Conservation (phyloP, 2,113 vertebrate species). For the Chloropsis hardwickii region DNA sequence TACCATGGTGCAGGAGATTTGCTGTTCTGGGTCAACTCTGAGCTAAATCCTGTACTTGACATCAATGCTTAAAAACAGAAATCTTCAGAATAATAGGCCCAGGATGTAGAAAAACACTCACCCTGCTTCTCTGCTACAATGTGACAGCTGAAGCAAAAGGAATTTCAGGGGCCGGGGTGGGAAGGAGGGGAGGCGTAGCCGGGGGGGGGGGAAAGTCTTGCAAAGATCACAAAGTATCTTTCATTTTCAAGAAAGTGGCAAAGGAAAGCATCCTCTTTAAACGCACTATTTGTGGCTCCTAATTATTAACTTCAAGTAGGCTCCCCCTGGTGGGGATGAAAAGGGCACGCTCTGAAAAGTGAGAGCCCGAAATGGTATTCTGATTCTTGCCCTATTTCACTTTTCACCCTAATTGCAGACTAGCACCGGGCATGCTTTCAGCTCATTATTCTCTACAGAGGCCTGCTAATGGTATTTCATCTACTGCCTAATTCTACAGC, state of each 20-base stretch:
- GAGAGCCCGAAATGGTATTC: neutral
- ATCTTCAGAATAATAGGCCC: neutral
- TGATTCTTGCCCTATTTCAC: constrained; percentile 16
- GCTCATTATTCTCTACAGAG: constrained; percentile 41
- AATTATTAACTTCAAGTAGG: neutral
- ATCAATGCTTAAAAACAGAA: neutral
- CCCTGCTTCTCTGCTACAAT: neutral
- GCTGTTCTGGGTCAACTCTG: neutral
- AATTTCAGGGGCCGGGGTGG: fast-evolving
- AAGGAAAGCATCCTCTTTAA: neutral
- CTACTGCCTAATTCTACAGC: constrained; percentile 4
- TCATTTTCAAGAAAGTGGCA: constrained; percentile 11
- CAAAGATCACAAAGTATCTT: neutral
- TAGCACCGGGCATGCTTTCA: neutral
- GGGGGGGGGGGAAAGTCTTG: fast-evolving
- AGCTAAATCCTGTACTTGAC: neutral
- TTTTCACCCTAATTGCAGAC: constrained; percentile 47
- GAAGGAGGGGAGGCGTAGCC: neutral
- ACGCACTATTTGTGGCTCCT: neutral
- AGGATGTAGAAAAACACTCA: neutral
- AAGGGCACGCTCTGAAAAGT: neutral
- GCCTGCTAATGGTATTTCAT: constrained; percentile 28
- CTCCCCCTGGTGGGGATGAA: constrained; percentile 62
- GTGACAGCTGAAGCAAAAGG: neutral
- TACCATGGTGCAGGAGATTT: neutral